Evolutionary conservation across 2,113 vertebrate species (phyloP).

Genomic region (Ictidomys tridecemlineatus): DNA sequence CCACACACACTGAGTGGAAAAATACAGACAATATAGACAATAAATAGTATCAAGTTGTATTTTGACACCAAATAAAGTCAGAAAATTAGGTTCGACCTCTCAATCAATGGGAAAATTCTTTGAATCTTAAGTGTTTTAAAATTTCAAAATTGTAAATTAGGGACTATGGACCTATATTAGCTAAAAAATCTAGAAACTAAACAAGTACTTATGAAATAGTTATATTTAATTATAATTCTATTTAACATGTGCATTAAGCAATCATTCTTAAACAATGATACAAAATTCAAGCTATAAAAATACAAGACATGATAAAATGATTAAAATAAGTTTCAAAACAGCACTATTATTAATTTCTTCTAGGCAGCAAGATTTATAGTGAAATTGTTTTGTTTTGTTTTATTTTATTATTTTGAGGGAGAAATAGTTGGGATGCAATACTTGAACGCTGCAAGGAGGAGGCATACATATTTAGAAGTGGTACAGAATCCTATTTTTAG

Average conservation of each 20-base stretch:
- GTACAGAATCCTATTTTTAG: background rate
- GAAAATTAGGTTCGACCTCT: background rate
- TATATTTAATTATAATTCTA: background rate
- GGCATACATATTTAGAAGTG: background rate
- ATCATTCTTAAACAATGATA: conserved; percentile 16
- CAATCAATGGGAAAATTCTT: background rate
- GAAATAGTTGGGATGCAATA: background rate
- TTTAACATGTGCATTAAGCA: background rate
- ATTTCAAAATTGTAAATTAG: background rate
- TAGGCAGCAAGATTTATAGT: background rate
- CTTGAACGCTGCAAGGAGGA: background rate
- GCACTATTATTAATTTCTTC: background rate
- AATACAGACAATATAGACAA: background rate
- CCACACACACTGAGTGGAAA: background rate
- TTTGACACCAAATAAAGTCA: background rate
- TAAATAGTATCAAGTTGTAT: background rate
- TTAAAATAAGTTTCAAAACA: background rate
- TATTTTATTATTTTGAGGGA: background rate
- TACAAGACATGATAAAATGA: background rate
- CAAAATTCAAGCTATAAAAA: conserved; percentile 15
- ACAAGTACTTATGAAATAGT: background rate
- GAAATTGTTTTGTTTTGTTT: background rate
- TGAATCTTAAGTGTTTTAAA: background rate
- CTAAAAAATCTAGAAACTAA: background rate
- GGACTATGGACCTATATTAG: background rate